Base-by-base conservation (phyloP, 2,888 invertebrate species). In the Cheiracanthium punctorium region DNA sequence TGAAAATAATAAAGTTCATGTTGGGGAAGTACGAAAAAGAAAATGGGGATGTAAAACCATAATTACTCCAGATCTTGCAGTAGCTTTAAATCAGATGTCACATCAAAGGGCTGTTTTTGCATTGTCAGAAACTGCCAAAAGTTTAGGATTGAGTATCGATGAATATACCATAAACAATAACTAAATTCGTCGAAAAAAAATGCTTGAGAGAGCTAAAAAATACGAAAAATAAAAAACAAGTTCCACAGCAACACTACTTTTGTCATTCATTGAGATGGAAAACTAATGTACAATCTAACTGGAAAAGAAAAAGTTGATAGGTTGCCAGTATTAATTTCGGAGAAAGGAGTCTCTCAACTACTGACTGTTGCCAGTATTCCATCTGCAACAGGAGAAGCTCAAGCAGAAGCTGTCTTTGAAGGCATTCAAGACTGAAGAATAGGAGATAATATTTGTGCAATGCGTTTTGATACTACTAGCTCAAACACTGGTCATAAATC, bases 341-440 rank as follows among this genome's bases (percentile, higher is more conserved):
- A 8, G 37, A 8, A 37, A 37, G 12, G 28, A 75, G 75, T n/a
- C n/a, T n/a, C n/a, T n/a, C n/a, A n/a, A n/a, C n/a, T n/a, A 24
- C 75, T 75, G 33, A 24, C 75, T 33, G 7, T 75, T 58, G 37
- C 33, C 64, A 75, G 33, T 52, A 48, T 73, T 43, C 17, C 48
- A 73, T 24, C 43, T 73, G 41, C 43, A 73, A 43, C 7, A n/a
- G n/a, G n/a, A 58, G 58, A 8, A 17, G 24, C 17, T 8, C 20
- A 58, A 17, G 58, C 58, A 10, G 58, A 5, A 58, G 58, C 58
- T 58, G 58, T 17, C 24, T 58, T 58, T 58, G 58, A 58, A 80
- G 48, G 52, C 32, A 43, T 65, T 65, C 20, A 74, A 58, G 65
- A 75, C 33, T 74, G 58, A 29, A 24, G 52, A 28, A 73, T 73